Base-by-base conservation (phyloP, 1,140 invertebrate genomes). In the Leguminivora glycinivorella region DNA sequence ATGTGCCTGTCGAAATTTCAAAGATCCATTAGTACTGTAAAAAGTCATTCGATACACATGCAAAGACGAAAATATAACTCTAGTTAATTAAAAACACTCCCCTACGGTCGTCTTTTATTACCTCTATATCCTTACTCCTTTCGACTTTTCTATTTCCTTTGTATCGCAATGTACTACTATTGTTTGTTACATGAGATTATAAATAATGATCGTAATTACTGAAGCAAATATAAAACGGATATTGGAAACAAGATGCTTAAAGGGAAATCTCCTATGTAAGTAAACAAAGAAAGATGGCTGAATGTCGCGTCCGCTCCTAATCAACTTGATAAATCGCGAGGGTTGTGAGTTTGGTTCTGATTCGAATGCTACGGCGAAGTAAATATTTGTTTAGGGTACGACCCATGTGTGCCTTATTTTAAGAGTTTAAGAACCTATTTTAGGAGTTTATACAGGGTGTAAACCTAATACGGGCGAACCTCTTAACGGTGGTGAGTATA, bases 241-340 rank as follows among this genome's bases (percentile, higher is more conserved):
- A 63, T 63, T 60, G 25, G 58, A 63, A 63, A 63, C 34, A 17
- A 31, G 58, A n/a, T 29, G 26, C n/a, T 29, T 29, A 29, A 17
- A 17, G 25, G 4, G 14, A 34, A 63, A 63, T 63, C 58, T 63
- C 24, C 26, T 17, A 29, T n/a, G 58, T 9, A 63, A 63, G 25
- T 26, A 58, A 58, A 58, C 56, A 58, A 58, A 58, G 56, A 29
- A 58, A 29, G 56, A 58, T 58, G 56, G 56, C 56, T 3, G 47
- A 52, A 58, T 29, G 56, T 58, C 29, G 12, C 56, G 22, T 58
- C 56, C 56, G 56, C 56, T 26, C 19, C 47, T 52, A 52, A 52
- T 52, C 47, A 52, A 52, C 47, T 52, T 52, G 47, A 52, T 52
- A 52, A 52, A 52, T 52, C 19, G 47, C 17, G 47, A 52, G 47